Evolutionary conservation across 2,797 vertebrate genomes (phyloP).

Genomic region (Scolopax bukidnonensis): DNA sequence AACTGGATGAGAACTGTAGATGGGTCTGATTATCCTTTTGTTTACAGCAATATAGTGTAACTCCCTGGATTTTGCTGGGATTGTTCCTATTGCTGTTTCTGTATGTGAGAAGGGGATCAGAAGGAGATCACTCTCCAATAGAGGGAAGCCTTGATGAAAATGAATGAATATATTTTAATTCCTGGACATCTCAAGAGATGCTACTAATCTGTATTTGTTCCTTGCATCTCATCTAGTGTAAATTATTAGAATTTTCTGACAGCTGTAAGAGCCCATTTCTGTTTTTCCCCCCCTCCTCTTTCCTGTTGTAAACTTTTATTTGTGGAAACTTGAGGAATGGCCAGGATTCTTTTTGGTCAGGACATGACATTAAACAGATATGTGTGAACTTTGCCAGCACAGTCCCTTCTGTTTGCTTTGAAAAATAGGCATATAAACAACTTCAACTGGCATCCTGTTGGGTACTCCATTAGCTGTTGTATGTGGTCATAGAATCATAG

Average conservation of each 20-base stretch:
- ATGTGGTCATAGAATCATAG: background rate
- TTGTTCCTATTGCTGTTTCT: background rate
- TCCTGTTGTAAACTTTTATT: background rate
- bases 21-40: background rate
- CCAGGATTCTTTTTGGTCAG: background rate
- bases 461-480: background rate
- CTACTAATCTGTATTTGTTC: constrained; percentile 12
- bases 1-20: background rate
- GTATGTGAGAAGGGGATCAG: background rate
- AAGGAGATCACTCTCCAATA: background rate
- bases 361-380: background rate
- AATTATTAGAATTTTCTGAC: constrained; percentile 6
- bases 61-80: background rate
- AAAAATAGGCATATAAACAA: background rate
- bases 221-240: background rate
- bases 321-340: background rate
- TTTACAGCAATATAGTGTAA: background rate
- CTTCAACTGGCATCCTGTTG: background rate
- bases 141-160: background rate
- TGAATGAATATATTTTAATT: background rate
- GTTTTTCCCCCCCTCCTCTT: background rate
- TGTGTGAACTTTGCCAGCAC: background rate
- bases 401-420: background rate
- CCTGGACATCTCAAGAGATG: background rate
- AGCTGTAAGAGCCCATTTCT: background rate